phyloP scores from a whole-genome alignment of 2,888 invertebrate species.

The Oligia latruncula region DNA sequence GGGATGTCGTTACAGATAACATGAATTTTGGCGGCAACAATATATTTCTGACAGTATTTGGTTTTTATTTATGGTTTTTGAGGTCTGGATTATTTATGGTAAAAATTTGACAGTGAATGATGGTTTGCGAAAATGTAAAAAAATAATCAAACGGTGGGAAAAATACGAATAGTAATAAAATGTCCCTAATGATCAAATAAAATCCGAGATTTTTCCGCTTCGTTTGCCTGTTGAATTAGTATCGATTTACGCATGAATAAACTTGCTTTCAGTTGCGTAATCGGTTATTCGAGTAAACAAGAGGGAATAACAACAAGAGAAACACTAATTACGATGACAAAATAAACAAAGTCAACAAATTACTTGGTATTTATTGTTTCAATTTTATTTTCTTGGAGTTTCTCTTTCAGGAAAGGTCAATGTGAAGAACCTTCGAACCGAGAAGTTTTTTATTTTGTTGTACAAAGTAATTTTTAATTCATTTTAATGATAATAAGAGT shows the following conservation, averaged over 20 bases:
- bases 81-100: not conserved
- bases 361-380: constrained; percentile 29
- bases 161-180: constrained; percentile 5
- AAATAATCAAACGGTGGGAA: not conserved
- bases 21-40: constrained; percentile 4
- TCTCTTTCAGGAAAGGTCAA: not conserved
- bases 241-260: constrained; percentile 19
- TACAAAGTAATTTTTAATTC: not conserved
- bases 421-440: not conserved
- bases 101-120: not conserved
- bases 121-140: not conserved
- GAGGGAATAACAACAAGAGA: not conserved
- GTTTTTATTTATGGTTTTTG: not conserved
- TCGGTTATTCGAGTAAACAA: constrained; percentile 20
- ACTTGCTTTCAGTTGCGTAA: constrained; percentile 5
- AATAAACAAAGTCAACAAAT: constrained; percentile 28
- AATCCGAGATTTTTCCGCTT: not conserved
- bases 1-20: constrained; percentile 31
- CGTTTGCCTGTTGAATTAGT: not conserved
- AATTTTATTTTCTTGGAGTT: constrained; percentile 17
- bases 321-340: constrained; percentile 26
- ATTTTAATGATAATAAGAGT: constrained; percentile 2
- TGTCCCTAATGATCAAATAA: constrained; percentile 10
- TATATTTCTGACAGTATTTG: not conserved
- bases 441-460: not conserved